Percentiles rank a stretch among this genome's conserved stretches.
These are phyloP conservation scores for Cryptophagus acutangulus DNA, from an alignment of 2,888 invertebrate species.

Conservation along the genomic window DNA sequence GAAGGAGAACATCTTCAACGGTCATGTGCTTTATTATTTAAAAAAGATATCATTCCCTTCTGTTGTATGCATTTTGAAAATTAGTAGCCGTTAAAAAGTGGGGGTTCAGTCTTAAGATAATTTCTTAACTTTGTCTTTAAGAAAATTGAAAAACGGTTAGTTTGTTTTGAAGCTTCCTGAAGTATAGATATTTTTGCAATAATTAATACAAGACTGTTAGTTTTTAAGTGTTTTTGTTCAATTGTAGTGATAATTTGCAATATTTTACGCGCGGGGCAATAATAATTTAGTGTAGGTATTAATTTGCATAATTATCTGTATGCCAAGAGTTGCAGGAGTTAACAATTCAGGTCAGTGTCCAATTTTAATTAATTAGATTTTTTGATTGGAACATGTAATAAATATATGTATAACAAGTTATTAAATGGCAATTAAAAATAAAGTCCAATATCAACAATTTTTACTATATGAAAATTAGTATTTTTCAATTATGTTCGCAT, in stretches of 20 bases:
- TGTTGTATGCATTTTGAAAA: background rate
- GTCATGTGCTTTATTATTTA: conserved; percentile 40
- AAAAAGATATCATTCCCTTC: background rate
- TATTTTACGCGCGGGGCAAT: background rate
- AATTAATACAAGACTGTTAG: background rate
- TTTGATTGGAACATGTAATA: no score
- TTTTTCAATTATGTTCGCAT: conserved; percentile 19
- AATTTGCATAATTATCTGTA: no score
- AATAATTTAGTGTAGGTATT: background rate
- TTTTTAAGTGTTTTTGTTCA: no score
- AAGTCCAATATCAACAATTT: conserved; percentile 16
- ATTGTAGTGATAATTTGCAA: no score
- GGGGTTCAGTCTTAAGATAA: conserved; percentile 4
- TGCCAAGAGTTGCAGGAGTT: no score
- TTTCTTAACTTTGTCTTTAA: background rate
- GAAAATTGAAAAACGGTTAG: conserved; percentile 1
- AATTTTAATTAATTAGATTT: no score
- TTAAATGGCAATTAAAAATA: no score
- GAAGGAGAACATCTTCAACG: conserved; percentile 46
- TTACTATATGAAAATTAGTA: conserved; percentile 17
- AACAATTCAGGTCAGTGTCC: no score
- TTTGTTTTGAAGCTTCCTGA: background rate
- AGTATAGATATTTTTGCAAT: background rate
- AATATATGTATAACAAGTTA: no score
- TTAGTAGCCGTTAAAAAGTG: conserved; percentile 5